Base-by-base conservation (phyloP, 2,888 invertebrate genomes). In the Amblyjoppa proteus region DNA sequence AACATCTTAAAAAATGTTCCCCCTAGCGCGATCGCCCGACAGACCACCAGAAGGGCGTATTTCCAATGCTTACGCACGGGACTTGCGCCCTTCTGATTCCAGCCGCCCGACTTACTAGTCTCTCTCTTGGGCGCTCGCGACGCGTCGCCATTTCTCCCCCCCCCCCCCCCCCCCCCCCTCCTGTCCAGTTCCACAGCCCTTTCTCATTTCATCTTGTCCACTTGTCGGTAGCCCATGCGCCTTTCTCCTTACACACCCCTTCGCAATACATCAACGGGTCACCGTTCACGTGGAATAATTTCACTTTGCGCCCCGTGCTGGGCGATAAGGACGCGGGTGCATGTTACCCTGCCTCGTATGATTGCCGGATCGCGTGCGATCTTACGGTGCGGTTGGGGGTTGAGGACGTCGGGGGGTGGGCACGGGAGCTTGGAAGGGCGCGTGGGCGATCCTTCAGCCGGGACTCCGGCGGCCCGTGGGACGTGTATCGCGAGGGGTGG, bases 301-400 rank as follows among this genome's bases (percentile, higher is more conserved):
- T 93, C 93, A 93, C 93, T 93, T 93, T 93, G 90, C 93, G 88
- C 87, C 49, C 64, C 85, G 61, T 80, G 64, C 76, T 58, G 76
- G 74, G 78, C 89, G 91, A 92, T 92, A 92, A 92, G 91, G 87
- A 84, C 88, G 71, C 87, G 90, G 87, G 91, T 90, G 92, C 92
- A 92, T 91, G 92, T 91, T 92, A 91, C 89, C 88, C 88, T 88
- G 86, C 83, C 89, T 87, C 81, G 87, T 91, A 91, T 91, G 92
- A 93, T 93, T 92, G 92, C 91, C 89, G 89, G 90, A 93, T 93
- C 93, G 93, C 93, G 93, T 90, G 87, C 86, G 80, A 83, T 76
- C 81, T 74, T 31, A 53, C 81, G 41, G 45, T 56, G 53, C 3
- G 20, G 20, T 7, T 25, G 6, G 5, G 20, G 56, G 41, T 25